Evolutionary conservation across 2,797 vertebrate genomes (phyloP), one percentile per base, ranked within the genome.

Genomic region (Pogonophryne albipinna): DNA sequence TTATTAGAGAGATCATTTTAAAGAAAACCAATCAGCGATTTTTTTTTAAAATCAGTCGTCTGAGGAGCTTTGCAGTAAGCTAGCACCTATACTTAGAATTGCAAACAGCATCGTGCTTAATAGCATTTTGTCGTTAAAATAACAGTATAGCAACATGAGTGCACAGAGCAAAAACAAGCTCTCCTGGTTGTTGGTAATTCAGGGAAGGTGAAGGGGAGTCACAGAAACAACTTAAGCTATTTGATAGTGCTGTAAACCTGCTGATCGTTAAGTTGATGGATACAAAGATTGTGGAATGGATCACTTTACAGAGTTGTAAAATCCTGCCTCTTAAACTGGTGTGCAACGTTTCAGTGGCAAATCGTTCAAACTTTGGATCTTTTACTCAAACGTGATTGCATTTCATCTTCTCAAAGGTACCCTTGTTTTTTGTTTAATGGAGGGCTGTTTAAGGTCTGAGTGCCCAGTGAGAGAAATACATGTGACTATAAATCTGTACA

Each of bases 91-190:
- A 38, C 34, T 7, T 9, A 38, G 8, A 6, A 38, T 38, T 9
- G 6, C 10, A 47, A 2, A 38, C 27, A 14, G 11, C 27, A 10
- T 10, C 23, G 20, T 46, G 20, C 20, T 45, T 66, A 20, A 55
- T 45, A 56, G 42, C 42, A n/a, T 55, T 56, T n/a, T 13, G 10
- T 55, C 15, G 45, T 31, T 59, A 27, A 61, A 19, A 61, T 7
- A 19, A 27, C 3, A 41, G 58, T 45, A 50, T 8, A 23, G 14
- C 34, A 65, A 47, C 60, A 19, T 63, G 20, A 61, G 20, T 46
- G 20, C 16, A 46, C 46, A 59, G 12, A 61, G 58, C 58, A 61
- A 52, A n/a, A 63, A n/a, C 15, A 50, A 38, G 41, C 51, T 27
- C 15, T 27, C 4, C 2, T 17, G n/a, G 16, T 45, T 44, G 41